A percentile compares a stretch with the other conserved stretches of the same genome.
phyloP scores from a whole-genome alignment of 1,140 invertebrate genomes.

The Lasioglossum albipes region DNA sequence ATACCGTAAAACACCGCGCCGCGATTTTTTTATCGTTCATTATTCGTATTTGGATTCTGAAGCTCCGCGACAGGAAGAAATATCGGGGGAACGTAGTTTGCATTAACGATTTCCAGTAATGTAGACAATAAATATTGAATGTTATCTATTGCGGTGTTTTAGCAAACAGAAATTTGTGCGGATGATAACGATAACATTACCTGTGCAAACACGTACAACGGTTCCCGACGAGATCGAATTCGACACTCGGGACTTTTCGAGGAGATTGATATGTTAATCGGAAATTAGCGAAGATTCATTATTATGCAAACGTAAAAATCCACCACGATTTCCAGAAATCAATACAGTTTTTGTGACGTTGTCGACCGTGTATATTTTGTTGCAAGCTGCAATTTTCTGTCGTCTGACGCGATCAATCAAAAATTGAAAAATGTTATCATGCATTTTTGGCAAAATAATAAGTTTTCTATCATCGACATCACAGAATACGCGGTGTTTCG shows the following conservation, averaged over 20 bases:
- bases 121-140: constrained; percentile 31
- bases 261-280: not conserved
- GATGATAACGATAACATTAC: not conserved
- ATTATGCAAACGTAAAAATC: not conserved
- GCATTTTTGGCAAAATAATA: no score
- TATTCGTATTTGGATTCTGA: constrained; percentile 24
- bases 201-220: not conserved
- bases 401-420: no score
- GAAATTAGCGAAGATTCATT: not conserved
- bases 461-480: no score
- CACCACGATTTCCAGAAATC: not conserved
- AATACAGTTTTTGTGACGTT: not conserved
- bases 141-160: constrained; percentile 9
- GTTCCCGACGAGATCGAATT: not conserved
- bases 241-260: no score
- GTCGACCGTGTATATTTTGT: no score
- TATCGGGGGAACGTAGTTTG: constrained; percentile 19
- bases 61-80: constrained; percentile 14
- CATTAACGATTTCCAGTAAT: constrained; percentile 39
- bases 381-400: no score
- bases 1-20: not conserved
- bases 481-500: no score
- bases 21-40: constrained; percentile 21
- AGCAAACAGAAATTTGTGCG: not conserved
- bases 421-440: not conserved